A percentile compares a stretch with the other conserved stretches of the same genome.
Evolutionary conservation across 2,797 vertebrate species (phyloP).

Genomic region (Coilia nasus): DNA sequence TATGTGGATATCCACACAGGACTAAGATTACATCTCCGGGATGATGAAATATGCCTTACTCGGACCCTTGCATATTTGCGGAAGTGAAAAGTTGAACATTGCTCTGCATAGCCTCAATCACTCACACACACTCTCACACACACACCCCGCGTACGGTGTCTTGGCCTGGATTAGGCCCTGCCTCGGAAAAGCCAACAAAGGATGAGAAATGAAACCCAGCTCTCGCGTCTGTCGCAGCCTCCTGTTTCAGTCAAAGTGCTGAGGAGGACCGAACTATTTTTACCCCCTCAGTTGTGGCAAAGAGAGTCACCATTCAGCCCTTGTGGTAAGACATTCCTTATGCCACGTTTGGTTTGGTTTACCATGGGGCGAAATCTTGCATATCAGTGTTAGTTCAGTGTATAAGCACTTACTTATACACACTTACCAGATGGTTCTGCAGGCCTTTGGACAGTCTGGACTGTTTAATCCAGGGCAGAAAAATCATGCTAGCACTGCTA

Average conservation of each 20-base stretch:
- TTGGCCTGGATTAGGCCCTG: constrained; percentile 44
- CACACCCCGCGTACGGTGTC: constrained; percentile 31
- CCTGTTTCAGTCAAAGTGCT: constrained; percentile 45
- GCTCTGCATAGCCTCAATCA: background rate
- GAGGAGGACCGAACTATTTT: constrained; percentile 27
- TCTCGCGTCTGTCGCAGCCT: constrained; percentile 35
- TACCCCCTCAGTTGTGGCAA: constrained; percentile 8
- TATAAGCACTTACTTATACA: background rate
- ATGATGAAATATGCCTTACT: no score
- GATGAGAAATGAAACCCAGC: constrained; percentile 48
- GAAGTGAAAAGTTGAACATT: no score
- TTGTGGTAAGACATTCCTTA: background rate
- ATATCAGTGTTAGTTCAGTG: constrained; percentile 7
- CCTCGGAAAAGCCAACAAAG: constrained; percentile 52
- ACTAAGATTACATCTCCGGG: no score
- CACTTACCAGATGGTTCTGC: background rate
- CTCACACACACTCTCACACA: background rate
- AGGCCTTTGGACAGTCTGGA: background rate
- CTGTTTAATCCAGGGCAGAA: background rate
- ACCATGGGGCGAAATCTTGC: background rate
- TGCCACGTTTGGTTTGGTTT: background rate
- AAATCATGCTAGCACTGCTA: background rate
- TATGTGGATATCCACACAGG: no score
- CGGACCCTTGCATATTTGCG: no score
- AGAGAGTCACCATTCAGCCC: background rate